A percentile compares a stretch with the other conserved stretches of the same genome.
phyloP scores from a whole-genome alignment of 2,888 invertebrate species.

The Pollenia amentaria region DNA sequence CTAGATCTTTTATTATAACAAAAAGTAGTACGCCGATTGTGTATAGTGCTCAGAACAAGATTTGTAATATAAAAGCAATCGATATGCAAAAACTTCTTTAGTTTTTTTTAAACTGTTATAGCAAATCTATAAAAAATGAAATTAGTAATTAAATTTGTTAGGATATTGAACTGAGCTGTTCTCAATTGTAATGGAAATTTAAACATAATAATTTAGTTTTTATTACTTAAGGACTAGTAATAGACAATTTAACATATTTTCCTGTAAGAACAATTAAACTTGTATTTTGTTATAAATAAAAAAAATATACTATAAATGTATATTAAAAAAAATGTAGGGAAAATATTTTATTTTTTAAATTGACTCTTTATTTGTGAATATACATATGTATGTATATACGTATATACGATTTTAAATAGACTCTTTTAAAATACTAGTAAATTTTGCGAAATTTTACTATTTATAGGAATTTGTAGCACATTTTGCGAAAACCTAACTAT shows the following conservation, averaged over 20 bases:
- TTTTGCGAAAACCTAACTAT: no score
- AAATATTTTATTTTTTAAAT: no score
- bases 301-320: slow-evolving; percentile 40
- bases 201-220: slow-evolving; percentile 52
- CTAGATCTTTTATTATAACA: slow-evolving; percentile 19
- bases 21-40: slow-evolving; percentile 9
- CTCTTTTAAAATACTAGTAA: no score
- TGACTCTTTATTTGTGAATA: no score
- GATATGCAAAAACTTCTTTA: slow-evolving; percentile 28
- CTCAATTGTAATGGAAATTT: slow-evolving; percentile 46
- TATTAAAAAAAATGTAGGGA: slow-evolving; percentile 12
- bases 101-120: slow-evolving; percentile 56
- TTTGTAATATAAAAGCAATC: slow-evolving; percentile 57
- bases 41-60: slow-evolving; percentile 9
- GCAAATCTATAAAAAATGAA: slow-evolving; percentile 54
- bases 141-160: slow-evolving; percentile 64
- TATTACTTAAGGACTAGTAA: slow-evolving; percentile 64
- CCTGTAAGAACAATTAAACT: slow-evolving; percentile 60
- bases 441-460: no score
- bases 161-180: slow-evolving; percentile 54
- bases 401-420: no score
- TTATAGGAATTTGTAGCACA: no score
- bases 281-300: slow-evolving; percentile 68
- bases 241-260: slow-evolving; percentile 58
- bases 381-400: no score